Conservation (phyloP, 64 coral and sea anemone species). For the Dendrophyllia cribrosa region DNA sequence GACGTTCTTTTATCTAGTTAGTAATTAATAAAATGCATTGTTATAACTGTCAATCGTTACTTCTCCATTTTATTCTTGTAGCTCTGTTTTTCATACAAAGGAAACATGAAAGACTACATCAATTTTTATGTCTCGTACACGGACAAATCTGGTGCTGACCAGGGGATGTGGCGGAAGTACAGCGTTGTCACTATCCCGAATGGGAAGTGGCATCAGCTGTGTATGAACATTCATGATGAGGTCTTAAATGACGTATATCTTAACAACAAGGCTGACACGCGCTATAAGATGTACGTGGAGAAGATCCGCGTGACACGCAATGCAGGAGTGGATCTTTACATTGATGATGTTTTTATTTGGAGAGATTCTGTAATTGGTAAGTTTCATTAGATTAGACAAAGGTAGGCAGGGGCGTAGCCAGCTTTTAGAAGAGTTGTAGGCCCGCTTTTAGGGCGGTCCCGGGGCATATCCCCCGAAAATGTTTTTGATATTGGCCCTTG, state of each 20-base stretch:
- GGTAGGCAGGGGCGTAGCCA: no score
- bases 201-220: slow-evolving; percentile 52
- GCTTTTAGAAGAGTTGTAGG: no score
- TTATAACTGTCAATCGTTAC: background rate
- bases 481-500: no score
- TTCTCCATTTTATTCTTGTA: background rate
- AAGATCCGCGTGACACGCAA: background rate
- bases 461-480: no score
- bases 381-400: background rate
- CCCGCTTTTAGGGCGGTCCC: no score
- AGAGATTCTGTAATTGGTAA: slow-evolving; percentile 55
- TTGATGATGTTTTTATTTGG: slow-evolving; percentile 83
- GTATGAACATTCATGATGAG: slow-evolving; percentile 59
- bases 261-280: slow-evolving; percentile 4
- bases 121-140: slow-evolving; percentile 68
- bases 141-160: slow-evolving; percentile 36
- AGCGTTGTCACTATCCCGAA: background rate
- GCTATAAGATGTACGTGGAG: slow-evolving; percentile 65
- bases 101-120: slow-evolving; percentile 36
- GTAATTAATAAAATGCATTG: no score
- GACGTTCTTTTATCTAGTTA: no score
- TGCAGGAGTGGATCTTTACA: slow-evolving; percentile 18
- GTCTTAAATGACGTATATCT: slow-evolving; percentile 41
- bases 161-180: slow-evolving; percentile 44
- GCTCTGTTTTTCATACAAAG: slow-evolving; percentile 81